These are phyloP conservation scores for Cariama cristata DNA, from an alignment of 2,113 vertebrate species.

Conservation along the genomic window DNA sequence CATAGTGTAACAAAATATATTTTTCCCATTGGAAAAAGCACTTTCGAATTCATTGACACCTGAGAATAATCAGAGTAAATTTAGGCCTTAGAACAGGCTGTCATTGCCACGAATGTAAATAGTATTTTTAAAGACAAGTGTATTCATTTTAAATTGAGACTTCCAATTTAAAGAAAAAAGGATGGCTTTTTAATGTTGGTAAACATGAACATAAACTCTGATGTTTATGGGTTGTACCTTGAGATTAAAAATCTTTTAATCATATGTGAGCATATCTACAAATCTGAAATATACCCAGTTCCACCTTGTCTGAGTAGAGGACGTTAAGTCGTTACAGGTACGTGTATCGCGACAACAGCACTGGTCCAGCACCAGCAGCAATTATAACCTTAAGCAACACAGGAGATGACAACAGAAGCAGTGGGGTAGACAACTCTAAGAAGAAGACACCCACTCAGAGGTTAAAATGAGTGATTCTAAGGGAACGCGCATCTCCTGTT, in stretches of 20 bases:
- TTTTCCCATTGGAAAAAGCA: neutral
- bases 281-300: neutral
- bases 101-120: neutral
- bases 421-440: neutral
- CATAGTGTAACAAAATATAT: neutral
- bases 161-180: neutral
- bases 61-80: neutral
- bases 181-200: neutral
- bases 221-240: neutral
- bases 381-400: neutral
- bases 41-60: neutral
- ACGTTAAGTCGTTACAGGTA: neutral
- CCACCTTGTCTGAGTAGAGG: neutral
- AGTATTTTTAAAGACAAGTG: neutral
- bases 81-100: neutral
- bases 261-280: neutral
- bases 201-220: neutral
- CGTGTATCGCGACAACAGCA: neutral
- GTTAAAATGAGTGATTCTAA: neutral
- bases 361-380: neutral
- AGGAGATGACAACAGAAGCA: neutral
- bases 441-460: neutral
- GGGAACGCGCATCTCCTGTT: rapidly evolving
- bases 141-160: neutral
- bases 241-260: neutral